Evolutionary conservation across 1,140 invertebrate genomes (phyloP).

Genomic region (Frieseomelitta varia): DNA sequence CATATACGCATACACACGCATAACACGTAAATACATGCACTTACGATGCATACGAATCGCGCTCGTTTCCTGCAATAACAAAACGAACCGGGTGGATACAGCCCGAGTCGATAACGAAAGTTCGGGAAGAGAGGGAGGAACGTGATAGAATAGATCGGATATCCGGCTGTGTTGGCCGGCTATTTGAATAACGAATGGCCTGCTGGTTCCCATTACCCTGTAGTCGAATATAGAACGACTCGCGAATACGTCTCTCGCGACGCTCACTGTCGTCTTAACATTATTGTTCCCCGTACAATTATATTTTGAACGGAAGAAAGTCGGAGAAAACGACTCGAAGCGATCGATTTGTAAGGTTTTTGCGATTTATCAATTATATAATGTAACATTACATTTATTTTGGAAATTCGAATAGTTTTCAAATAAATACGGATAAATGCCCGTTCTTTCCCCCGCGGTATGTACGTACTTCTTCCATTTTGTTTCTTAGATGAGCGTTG

Average conservation of each 20-base stretch:
- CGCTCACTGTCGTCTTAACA: background rate
- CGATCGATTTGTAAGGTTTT: too few relatives aligned
- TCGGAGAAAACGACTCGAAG: too few relatives aligned
- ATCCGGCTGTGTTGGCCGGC: background rate
- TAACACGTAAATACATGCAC: constrained; percentile 3
- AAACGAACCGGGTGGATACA: background rate
- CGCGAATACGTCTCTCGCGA: background rate
- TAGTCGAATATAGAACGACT: background rate
- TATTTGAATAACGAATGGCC: constrained; percentile 22
- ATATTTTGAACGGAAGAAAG: background rate
- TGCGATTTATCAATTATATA: too few relatives aligned
- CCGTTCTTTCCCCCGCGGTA: too few relatives aligned
- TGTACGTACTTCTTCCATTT: too few relatives aligned
- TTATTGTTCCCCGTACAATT: too few relatives aligned
- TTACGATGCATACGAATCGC: background rate
- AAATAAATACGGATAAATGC: too few relatives aligned
- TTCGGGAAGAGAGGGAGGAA: background rate
- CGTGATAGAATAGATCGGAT: constrained; percentile 5
- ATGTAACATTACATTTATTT: too few relatives aligned
- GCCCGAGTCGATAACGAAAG: background rate
- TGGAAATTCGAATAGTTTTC: too few relatives aligned
- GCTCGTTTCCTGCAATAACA: constrained; percentile 24
- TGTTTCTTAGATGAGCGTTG: too few relatives aligned
- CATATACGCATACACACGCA: background rate
- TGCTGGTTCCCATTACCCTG: background rate